phyloP scores from a whole-genome alignment of 2,888 invertebrate genomes.

The Embidobia sp. region DNA sequence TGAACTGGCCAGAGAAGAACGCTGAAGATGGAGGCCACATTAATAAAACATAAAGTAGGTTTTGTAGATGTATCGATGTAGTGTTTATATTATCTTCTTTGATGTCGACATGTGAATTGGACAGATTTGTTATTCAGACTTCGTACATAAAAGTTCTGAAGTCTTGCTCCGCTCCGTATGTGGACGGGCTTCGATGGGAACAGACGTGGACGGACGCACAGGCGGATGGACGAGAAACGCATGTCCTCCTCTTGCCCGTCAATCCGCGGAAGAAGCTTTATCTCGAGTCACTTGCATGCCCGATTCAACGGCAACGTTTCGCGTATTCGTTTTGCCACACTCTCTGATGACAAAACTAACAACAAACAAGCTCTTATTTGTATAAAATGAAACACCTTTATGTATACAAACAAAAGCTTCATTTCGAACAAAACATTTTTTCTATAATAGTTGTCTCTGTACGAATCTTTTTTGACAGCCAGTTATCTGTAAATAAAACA shows the following conservation, averaged over 20 bases:
- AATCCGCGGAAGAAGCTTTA: conserved; percentile 68
- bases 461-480: no score
- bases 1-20: conserved; percentile 52
- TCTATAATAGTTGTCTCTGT: no score
- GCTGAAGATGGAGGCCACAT: conserved; percentile 74
- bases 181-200: conserved; percentile 74
- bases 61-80: conserved; percentile 82
- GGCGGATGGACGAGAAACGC: conserved; percentile 71
- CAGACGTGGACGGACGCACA: conserved; percentile 72
- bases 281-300: conserved; percentile 66
- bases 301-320: conserved; percentile 48
- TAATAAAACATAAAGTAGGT: conserved; percentile 81
- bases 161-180: conserved; percentile 81
- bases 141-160: conserved; percentile 81
- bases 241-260: conserved; percentile 73
- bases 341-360: conserved; percentile 19
- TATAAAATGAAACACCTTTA: no score
- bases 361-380: no score
- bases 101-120: conserved; percentile 82
- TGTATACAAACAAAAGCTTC: no score
- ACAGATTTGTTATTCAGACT: conserved; percentile 82
- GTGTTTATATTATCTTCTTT: conserved; percentile 82
- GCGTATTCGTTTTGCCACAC: conserved; percentile 9
- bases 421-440: no score
- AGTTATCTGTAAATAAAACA: no score